Evolutionary conservation across 2,113 vertebrate species (phyloP), one percentile per base, ranked within the genome.

Genomic region (Psettodes erumei): DNA sequence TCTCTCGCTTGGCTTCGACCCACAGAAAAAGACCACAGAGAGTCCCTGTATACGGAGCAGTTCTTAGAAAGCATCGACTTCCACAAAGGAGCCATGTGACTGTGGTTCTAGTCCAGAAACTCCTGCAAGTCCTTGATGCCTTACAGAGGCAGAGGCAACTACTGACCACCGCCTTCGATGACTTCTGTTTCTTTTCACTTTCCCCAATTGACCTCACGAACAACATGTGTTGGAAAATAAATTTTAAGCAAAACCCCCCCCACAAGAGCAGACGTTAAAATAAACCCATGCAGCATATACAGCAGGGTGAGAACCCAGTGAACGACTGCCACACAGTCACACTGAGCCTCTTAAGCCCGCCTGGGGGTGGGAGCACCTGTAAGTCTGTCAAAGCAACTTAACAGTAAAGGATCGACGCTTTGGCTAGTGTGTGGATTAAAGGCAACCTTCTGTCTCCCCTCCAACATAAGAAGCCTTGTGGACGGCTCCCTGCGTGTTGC

Each of bases 41-140:
- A 89, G 25, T 87, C 70, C 43, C 83, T 79, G 79, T 90, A 90
- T 45, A 90, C 61, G 13, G 84, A 70, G 68, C 82, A 86, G 77
- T 62, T 86, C 82, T 89, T 88, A 38, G 88, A 86, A 48, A 90
- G 37, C 88, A 87, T 83, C 3, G 63, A 71, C 61, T 87, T 88
- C 90, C 90, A 90, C 50, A 92, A 63, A 58, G 89, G 87, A 80
- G 89, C 89, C 89, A 90, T 92, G 7, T 11, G 6, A 33, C 6
- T 1, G 4, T 37, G 42, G 35, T 25, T 47, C 11, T 13, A 73
- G 43, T 53, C 48, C 54, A 19, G 25, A 55, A 62, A 71, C 55
- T 48, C n/a, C n/a, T 43, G 33, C 13, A 69, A 43, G 16, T 58
- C 43, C 15, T 48, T 19, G 55, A 32, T 30, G 6, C 30, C 4